A percentile compares a stretch with the other conserved stretches of the same genome.
These are phyloP conservation scores for Drosophila bunnanda DNA, from an alignment of 2,888 invertebrate species.

Conservation along the genomic window DNA sequence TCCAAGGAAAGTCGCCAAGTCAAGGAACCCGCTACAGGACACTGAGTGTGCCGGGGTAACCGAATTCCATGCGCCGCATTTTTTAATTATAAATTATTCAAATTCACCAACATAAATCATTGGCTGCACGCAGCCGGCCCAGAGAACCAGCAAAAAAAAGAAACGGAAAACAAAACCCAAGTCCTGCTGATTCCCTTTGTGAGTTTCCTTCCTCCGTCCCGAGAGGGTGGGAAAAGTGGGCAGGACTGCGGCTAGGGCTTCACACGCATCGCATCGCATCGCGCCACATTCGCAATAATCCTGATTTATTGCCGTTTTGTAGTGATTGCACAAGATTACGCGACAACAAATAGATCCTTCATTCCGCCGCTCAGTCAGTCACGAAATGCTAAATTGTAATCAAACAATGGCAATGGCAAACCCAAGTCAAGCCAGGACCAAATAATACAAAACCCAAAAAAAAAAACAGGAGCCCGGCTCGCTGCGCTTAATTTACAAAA, in stretches of 20 bases:
- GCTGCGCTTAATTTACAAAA: constrained; percentile 74
- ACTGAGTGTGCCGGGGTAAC: constrained; percentile 75
- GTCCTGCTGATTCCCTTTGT: constrained; percentile 29
- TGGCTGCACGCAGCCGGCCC: constrained; percentile 65
- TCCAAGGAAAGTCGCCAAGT: constrained; percentile 21
- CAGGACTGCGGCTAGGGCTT: constrained; percentile 49
- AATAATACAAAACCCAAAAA: constrained; percentile 4
- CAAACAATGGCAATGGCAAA: constrained; percentile 78
- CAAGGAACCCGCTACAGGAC: constrained; percentile 59
- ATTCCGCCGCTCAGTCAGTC: constrained; percentile 72
- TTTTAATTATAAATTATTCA: constrained; percentile 82
- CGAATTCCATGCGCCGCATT: constrained; percentile 76
- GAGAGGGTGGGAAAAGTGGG: constrained; percentile 53
- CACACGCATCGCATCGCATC: constrained; percentile 75
- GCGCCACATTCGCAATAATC: constrained; percentile 82
- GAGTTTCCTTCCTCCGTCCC: constrained; percentile 1
- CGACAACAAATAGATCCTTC: constrained; percentile 83
- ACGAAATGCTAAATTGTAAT: constrained; percentile 83
- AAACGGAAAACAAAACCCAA: constrained; percentile 33
- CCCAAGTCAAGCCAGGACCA: constrained; percentile 25
- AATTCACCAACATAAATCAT: constrained; percentile 81
- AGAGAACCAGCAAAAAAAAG: constrained; percentile 35
- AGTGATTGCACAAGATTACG: constrained; percentile 83
- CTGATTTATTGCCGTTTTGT: constrained; percentile 84
- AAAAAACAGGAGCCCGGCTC: constrained; percentile 51